These are phyloP conservation scores for Anolis apletophallus DNA, from an alignment of 2,797 vertebrate species.

Conservation along the genomic window DNA sequence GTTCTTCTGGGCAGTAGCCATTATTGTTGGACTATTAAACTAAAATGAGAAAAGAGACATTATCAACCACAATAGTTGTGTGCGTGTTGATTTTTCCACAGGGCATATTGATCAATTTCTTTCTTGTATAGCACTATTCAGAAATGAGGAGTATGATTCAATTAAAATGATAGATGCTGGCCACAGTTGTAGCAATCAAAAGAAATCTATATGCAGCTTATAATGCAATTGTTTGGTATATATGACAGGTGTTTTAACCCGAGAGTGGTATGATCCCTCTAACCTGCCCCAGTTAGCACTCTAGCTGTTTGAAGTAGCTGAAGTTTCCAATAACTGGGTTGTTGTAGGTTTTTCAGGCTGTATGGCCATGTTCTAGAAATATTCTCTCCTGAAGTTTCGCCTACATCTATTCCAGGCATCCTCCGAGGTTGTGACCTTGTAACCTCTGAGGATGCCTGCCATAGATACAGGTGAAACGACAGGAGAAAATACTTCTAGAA, in stretches of 20 bases:
- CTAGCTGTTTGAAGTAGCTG: too few species aligned
- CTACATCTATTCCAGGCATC: too few species aligned
- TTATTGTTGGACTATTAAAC: constrained; percentile 7
- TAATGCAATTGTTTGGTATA: constrained; percentile 8
- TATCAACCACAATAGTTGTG: neutral
- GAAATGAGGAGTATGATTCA: constrained; percentile 7
- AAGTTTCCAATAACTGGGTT: too few species aligned
- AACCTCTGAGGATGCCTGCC: too few species aligned
- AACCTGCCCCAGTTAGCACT: too few species aligned
- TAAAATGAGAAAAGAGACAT: constrained; percentile 11
- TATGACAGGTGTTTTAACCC: neutral
- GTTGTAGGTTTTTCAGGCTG: too few species aligned
- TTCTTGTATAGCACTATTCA: neutral
- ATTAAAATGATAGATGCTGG: constrained; percentile 18
- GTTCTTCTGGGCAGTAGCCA: neutral
- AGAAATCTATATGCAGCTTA: neutral
- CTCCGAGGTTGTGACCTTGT: too few species aligned
- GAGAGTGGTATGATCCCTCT: too few species aligned
- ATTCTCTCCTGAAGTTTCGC: too few species aligned
- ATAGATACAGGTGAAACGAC: too few species aligned
- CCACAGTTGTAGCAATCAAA: neutral
- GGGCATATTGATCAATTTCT: constrained; percentile 4
- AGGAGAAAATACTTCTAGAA: too few species aligned
- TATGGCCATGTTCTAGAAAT: too few species aligned
- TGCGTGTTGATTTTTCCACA: neutral